A percentile compares a stretch with the other conserved stretches of the same genome.
These are phyloP conservation scores for Bagarius yarrelli DNA, from an alignment of 2,113 vertebrate species.

Conservation along the genomic window DNA sequence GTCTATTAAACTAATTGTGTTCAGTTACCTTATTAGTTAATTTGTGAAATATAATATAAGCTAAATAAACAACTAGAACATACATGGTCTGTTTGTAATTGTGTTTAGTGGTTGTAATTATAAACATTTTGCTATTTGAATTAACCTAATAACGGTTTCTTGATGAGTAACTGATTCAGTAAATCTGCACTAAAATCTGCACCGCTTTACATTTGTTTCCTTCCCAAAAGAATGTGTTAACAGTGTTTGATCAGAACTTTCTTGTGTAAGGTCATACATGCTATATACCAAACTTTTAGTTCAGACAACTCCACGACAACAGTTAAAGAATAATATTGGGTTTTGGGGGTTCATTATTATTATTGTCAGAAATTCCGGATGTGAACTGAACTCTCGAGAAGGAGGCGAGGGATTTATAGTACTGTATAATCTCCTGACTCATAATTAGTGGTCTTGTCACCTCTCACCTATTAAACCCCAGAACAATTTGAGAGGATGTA, in stretches of 20 bases:
- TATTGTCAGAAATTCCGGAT: background rate
- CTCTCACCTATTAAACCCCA: conserved; percentile 19
- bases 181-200: too few species aligned
- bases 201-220: background rate
- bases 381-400: background rate
- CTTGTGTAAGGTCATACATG: too few species aligned
- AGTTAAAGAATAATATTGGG: too few species aligned
- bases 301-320: too few species aligned
- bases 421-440: conserved; percentile 9
- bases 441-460: conserved; percentile 9
- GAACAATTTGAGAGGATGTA: conserved; percentile 12
- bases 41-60: background rate
- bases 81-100: background rate
- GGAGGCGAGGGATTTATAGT: conserved; percentile 14
- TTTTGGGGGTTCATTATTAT: too few species aligned
- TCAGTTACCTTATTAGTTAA: background rate
- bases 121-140: background rate
- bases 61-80: background rate
- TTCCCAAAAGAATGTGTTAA: background rate
- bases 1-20: background rate
- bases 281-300: too few species aligned
- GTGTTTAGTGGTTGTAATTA: background rate
- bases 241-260: too few species aligned
- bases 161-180: too few species aligned
- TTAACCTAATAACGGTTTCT: background rate